A percentile compares a stretch with the other conserved stretches of the same genome.
Conservation (phyloP, 2,113 vertebrate species). For the Ornithorhynchus anatinus region DNA sequence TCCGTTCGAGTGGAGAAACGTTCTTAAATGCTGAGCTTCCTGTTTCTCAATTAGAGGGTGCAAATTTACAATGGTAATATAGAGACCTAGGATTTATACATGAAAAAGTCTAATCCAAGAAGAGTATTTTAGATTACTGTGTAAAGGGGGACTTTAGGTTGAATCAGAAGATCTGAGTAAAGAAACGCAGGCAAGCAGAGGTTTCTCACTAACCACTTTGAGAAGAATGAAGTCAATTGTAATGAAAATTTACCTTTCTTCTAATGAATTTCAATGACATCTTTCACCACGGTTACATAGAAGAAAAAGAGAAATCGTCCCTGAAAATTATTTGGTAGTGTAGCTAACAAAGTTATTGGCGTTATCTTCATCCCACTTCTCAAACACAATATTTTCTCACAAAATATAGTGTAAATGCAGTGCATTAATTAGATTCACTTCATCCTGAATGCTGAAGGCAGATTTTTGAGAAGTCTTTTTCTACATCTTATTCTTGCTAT, state of each 20-base stretch:
- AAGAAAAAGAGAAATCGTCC: constrained; percentile 70
- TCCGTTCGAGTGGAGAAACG: constrained; percentile 31
- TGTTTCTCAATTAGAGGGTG: constrained; percentile 32
- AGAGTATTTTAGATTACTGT: constrained; percentile 27
- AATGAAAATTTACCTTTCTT: constrained; percentile 62
- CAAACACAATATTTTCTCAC: constrained; percentile 67
- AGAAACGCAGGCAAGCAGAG: constrained; percentile 43
- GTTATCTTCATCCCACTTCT: constrained; percentile 68
- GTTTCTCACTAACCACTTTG: constrained; percentile 43
- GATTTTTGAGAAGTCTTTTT: constrained; percentile 61
- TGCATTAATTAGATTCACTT: constrained; percentile 57
- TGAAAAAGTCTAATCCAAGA: constrained; percentile 20
- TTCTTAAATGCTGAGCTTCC: constrained; percentile 7
- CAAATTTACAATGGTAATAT: neutral
- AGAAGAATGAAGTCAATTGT: constrained; percentile 53
- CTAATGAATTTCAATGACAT: constrained; percentile 72
- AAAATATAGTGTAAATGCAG: constrained; percentile 67
- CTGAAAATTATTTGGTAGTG: constrained; percentile 55
- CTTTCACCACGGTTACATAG: constrained; percentile 52
- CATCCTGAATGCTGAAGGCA: constrained; percentile 52
- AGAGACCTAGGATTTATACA: neutral
- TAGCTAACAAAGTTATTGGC: constrained; percentile 60
- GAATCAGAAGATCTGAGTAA: constrained; percentile 30
- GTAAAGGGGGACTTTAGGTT: constrained; percentile 20
- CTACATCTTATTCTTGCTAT: constrained; percentile 74